Evolutionary conservation across 2,113 vertebrate genomes (phyloP).

Genomic region (Anser cygnoides): DNA sequence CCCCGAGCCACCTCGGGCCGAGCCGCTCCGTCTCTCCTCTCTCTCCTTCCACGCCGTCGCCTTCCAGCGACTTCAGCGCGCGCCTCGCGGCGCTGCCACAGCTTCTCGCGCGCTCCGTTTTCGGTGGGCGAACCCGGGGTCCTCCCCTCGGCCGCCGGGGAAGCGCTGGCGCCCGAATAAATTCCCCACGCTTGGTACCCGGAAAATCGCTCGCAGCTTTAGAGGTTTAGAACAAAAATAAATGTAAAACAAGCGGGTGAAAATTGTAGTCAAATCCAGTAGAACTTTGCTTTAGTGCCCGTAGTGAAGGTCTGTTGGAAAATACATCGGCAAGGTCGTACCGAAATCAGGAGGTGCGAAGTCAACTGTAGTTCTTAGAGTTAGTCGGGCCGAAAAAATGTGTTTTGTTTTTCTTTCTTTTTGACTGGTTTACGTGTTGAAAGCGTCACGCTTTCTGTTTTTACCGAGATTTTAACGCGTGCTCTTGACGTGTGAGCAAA

Average conservation of each 20-base stretch:
- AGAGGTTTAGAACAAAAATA: background rate
- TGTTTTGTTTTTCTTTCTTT: background rate
- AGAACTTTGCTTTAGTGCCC: background rate
- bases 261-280: accelerated
- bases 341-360: background rate
- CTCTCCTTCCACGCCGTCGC: accelerated
- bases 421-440: background rate
- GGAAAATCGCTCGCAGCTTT: background rate
- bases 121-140: background rate
- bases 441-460: background rate
- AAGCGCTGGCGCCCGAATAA: accelerated
- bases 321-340: accelerated
- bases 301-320: background rate
- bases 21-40: background rate
- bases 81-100: background rate
- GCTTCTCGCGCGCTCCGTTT: accelerated
- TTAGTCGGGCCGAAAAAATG: background rate
- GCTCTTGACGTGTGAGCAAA: accelerated
- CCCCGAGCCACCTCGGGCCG: no score
- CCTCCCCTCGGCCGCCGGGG: background rate
- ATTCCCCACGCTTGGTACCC: background rate
- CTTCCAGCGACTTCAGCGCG: background rate
- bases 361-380: background rate
- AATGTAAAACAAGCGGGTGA: background rate
- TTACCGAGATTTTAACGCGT: background rate